Evolutionary conservation across 2,888 invertebrate genomes (phyloP), one percentile per base, ranked within the genome.

Genomic region (Suillia variegata): DNA sequence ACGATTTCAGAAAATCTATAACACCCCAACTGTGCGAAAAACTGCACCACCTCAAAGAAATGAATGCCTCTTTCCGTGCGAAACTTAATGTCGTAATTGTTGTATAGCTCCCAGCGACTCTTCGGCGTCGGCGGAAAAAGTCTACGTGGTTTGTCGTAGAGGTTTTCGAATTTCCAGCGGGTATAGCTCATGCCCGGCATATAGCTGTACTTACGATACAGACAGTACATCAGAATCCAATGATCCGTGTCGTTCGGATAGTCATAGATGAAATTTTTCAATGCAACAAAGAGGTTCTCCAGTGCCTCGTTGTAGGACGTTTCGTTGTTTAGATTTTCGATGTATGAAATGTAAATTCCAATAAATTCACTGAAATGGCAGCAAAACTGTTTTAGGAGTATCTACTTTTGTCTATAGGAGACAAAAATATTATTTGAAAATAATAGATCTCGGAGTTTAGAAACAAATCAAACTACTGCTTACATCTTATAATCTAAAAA

Each of bases 101-200:
- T 47, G 21, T 70, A 70, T 0, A 62, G 56, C 2, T 71, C 62
- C 56, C 67, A 78, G 10, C 70, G 64, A 1, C 70, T 62, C 2
- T 54, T 62, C 0, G 77, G 76, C 13, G 58, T 52, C 1, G 18
- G 24, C 0, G 67, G 63, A 6, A 75, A 45, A 2, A 15, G 2
- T 8, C 59, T 56, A 3, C 51, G 48, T 0, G 65, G 33, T 3
- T 66, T 58, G 0, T 67, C 22, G 6, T 56, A 61, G 0, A 76
- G 62, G 65, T 74, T 74, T 54, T 76, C 77, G 24, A 62, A 77
- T 20, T 62, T 68, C 71, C 70, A 72, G 12, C 77, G 76, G 2
- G 76, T 66, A 8, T 56, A 76, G 20, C 68, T 68, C 67, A 76
- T 76, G 15, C 77, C 77, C 0, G 77, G 67, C 50, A 69, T 10